phyloP scores from a whole-genome alignment of 2,113 vertebrate genomes.

The Fregata magnificens region DNA sequence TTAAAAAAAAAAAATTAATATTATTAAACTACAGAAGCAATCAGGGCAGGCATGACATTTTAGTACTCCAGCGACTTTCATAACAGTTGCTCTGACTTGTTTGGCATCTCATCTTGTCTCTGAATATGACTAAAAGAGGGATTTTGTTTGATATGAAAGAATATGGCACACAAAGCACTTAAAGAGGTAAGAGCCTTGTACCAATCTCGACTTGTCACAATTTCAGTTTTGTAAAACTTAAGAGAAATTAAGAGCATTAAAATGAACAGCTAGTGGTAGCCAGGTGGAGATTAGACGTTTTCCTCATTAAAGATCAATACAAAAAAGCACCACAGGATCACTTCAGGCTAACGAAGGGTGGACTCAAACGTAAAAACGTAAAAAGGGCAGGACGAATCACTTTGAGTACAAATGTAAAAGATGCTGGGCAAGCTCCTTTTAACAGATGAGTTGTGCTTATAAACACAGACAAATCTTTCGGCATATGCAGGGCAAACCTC shows the following conservation, averaged over 20 bases:
- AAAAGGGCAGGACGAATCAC: background rate
- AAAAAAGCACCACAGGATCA: background rate
- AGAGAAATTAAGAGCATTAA: background rate
- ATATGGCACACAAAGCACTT: background rate
- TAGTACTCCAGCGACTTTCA: background rate
- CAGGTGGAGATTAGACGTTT: background rate
- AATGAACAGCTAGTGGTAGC: background rate
- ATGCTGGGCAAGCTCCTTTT: background rate
- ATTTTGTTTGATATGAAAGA: background rate
- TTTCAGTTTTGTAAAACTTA: background rate
- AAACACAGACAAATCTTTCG: background rate
- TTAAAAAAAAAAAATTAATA: too few species aligned
- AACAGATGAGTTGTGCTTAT: background rate
- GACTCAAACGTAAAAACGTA: background rate
- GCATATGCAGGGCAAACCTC: background rate
- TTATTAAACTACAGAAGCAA: background rate
- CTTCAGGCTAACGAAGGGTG: background rate
- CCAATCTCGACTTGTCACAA: rapidly evolving
- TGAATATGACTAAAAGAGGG: background rate
- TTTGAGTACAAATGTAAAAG: background rate
- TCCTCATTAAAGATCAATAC: background rate
- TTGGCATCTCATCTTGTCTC: background rate
- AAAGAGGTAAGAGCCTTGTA: background rate
- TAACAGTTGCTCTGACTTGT: background rate
- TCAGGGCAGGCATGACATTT: background rate